Evolutionary conservation across 2,113 vertebrate species (phyloP).

Genomic region (Cynoglossus semilaevis): DNA sequence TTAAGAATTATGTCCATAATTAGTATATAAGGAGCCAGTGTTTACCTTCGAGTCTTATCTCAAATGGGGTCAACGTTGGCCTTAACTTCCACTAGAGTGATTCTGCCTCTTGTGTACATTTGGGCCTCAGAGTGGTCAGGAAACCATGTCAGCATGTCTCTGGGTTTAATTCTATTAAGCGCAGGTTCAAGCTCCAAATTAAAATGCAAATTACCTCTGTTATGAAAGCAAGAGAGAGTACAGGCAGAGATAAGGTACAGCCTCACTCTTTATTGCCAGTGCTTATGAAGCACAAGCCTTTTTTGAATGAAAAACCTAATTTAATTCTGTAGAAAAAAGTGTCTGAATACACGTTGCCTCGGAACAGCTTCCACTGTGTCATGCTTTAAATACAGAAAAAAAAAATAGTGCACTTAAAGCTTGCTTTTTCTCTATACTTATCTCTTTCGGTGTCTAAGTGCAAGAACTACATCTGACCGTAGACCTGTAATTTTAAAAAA

Average conservation of each 20-base stretch:
- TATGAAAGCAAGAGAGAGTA: slow-evolving; percentile 66
- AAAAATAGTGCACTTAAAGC: too few relatives aligned
- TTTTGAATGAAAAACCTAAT: slow-evolving; percentile 69
- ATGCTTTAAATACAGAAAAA: too few relatives aligned
- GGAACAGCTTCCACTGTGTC: slow-evolving; percentile 12
- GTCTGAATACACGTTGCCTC: too few relatives aligned
- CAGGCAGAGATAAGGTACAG: slow-evolving; percentile 73
- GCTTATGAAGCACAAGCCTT: slow-evolving; percentile 65
- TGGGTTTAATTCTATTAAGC: slow-evolving; percentile 78
- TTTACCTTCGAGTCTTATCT: slow-evolving; percentile 70
- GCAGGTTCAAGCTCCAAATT: slow-evolving; percentile 78
- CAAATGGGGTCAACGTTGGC: slow-evolving; percentile 41
- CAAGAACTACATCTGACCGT: too few relatives aligned
- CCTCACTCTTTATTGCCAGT: slow-evolving; percentile 61
- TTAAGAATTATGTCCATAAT: slow-evolving; percentile 58
- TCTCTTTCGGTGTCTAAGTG: too few relatives aligned
- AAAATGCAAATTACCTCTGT: slow-evolving; percentile 80
- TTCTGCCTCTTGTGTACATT: slow-evolving; percentile 48
- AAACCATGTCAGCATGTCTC: slow-evolving; percentile 69
- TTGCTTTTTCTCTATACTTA: too few relatives aligned
- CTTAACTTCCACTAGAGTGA: slow-evolving; percentile 42
- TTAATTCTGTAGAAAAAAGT: slow-evolving; percentile 70
- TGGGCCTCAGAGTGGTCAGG: slow-evolving; percentile 55
- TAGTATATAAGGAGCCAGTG: slow-evolving; percentile 60
- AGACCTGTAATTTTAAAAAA: too few relatives aligned